These are phyloP conservation scores for Astreopora myriophthalma DNA, from an alignment of 64 coral and sea anemone genomes.

Conservation along the genomic window DNA sequence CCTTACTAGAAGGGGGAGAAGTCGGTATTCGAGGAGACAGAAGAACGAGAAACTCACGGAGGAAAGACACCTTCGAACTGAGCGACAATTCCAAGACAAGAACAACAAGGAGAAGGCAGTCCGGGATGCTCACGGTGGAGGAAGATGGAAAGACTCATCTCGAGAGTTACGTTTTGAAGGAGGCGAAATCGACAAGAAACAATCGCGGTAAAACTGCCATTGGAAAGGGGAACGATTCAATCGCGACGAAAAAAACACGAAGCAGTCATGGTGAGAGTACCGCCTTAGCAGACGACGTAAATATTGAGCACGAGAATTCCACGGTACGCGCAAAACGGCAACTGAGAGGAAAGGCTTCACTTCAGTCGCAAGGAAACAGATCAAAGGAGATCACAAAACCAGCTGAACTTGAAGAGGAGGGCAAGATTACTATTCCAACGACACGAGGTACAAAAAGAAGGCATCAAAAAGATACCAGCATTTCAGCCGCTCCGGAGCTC, in stretches of 20 bases:
- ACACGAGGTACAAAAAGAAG: conserved; percentile 22
- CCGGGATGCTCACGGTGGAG: not conserved
- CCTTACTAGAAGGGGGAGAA: not conserved
- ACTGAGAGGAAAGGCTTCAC: not conserved
- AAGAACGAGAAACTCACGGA: not conserved
- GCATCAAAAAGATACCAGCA: not conserved
- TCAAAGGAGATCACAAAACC: not conserved
- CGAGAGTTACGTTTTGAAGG: not conserved
- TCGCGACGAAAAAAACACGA: not conserved
- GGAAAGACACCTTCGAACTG: not conserved
- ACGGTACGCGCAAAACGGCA: not conserved
- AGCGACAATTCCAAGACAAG: not conserved
- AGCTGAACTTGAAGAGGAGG: not conserved
- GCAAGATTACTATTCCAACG: not conserved
- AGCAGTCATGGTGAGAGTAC: not conserved
- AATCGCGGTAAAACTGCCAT: not conserved
- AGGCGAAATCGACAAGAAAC: not conserved
- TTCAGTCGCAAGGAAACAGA: not conserved
- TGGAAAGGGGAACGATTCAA: not conserved
- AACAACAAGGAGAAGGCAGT: not conserved
- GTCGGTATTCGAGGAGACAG: not conserved
- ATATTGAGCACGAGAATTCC: not conserved
- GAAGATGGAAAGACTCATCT: not conserved
- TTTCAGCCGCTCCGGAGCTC: not conserved
- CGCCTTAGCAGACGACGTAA: not conserved